Evolutionary conservation across 2,797 vertebrate species (phyloP), one percentile per base, ranked within the genome.

Genomic region (Lemur catta): DNA sequence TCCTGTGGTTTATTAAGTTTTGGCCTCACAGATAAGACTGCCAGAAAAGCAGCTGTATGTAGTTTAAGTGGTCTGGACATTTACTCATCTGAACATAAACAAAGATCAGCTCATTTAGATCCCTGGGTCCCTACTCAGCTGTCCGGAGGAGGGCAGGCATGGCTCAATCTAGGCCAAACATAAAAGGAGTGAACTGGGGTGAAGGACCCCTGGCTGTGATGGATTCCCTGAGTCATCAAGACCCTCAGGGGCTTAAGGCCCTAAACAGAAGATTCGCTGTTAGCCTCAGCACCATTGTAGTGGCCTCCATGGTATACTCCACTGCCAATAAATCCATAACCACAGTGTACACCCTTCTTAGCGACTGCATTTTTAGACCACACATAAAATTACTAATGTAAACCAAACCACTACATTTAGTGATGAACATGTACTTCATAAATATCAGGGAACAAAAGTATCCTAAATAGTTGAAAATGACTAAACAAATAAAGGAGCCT

Each of bases 361-460:
- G 94, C 59, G 90, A 95, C 79, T 78, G 92, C 24, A 48, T 59
- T 97, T 95, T 76, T 84, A 96, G 98, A 98, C 96, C 96, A 97
- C 97, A 98, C 92, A 97, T 81, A 82, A 88, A 95, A 96, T 96
- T 97, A 98, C 95, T 97, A 96, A 97, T 95, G 97, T 98, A 98
- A 98, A 98, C 97, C 97, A 97, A 97, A 97, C 75, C 57, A 90
- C 94, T 84, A 89, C 46, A 50, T 67, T 88, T 86, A 95, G 81
- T 80, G 74, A 95, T 92, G 97, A 95, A 98, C 96, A 89, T 12
- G 87, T 91, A 97, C 97, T 98, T 97, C 88, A 98, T 98, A 98
- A 98, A 98, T 98, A 98, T 96, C 97, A 98, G 96, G 88, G 41
- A 84, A 97, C 78, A 74, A 50, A 90, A 46, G 69, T 84, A 89